Evolutionary conservation across 2,797 vertebrate genomes (phyloP).

Genomic region (Amblyraja radiata): DNA sequence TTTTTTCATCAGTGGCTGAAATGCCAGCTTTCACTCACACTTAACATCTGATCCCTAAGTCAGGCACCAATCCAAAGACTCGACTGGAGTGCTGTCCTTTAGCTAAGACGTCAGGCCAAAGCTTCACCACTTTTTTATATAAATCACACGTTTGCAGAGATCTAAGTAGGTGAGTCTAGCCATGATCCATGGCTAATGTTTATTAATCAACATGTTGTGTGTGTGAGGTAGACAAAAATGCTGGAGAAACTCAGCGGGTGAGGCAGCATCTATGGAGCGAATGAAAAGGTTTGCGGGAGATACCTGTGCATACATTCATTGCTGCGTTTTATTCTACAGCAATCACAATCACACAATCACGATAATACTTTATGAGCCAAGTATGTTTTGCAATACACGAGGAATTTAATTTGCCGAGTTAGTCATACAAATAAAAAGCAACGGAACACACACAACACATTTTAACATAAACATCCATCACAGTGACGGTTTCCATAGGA

Average conservation of each 20-base stretch:
- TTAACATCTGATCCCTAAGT: neutral
- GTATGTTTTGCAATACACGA: no score
- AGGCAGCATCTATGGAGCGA: no score
- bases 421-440: no score
- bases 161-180: neutral
- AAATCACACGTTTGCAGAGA: neutral
- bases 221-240: no score
- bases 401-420: no score
- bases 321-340: neutral
- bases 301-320: neutral
- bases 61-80: neutral
- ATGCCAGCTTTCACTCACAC: neutral
- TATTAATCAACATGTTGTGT: neutral
- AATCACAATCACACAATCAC: neutral
- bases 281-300: no score
- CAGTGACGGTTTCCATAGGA: neutral
- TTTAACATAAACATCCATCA: no score
- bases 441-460: no score
- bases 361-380: no score
- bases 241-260: no score
- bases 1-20: neutral
- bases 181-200: neutral
- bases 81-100: neutral
- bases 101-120: neutral
- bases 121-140: neutral